These are phyloP conservation scores for Diplogasteroides magnus DNA, from an alignment of 1,140 invertebrate genomes.

Conservation along the genomic window DNA sequence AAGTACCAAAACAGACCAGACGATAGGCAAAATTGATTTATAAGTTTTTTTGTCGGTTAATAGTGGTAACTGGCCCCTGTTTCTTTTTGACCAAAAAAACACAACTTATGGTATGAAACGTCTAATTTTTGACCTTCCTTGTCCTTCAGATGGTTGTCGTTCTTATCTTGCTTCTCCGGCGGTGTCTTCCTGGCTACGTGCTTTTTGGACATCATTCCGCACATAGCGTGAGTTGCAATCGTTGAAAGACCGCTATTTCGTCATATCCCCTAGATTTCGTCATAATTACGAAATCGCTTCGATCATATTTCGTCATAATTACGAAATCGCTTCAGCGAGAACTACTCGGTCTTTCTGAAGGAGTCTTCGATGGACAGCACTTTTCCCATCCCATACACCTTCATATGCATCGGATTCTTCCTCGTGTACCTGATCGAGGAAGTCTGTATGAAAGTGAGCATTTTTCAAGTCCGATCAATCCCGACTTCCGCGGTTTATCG, in stretches of 20 bases:
- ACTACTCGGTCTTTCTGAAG: slow-evolving; percentile 7
- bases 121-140: too few relatives aligned
- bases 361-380: slow-evolving; percentile 19
- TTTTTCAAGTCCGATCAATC: too few relatives aligned
- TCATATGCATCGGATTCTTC: slow-evolving; percentile 50
- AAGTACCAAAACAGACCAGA: too few relatives aligned
- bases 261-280: too few relatives aligned
- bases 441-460: slow-evolving; percentile 14
- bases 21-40: too few relatives aligned
- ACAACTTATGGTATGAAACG: too few relatives aligned
- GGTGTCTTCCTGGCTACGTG: slow-evolving; percentile 78
- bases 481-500: too few relatives aligned
- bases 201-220: slow-evolving; percentile 77
- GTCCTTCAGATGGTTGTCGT: slow-evolving; percentile 50
- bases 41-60: too few relatives aligned
- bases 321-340: slow-evolving; percentile 30
- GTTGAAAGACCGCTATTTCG: too few relatives aligned
- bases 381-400: slow-evolving; percentile 47
- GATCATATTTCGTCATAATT: too few relatives aligned
- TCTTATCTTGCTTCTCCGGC: slow-evolving; percentile 75
- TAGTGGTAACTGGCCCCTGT: too few relatives aligned
- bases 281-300: slow-evolving; percentile 18
- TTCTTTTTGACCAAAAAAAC: too few relatives aligned
- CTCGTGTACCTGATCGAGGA: slow-evolving; percentile 47
- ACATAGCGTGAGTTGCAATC: slow-evolving; percentile 69